These are phyloP conservation scores for Lindbergichthys nudifrons DNA, from an alignment of 2,797 vertebrate genomes.

Conservation along the genomic window DNA sequence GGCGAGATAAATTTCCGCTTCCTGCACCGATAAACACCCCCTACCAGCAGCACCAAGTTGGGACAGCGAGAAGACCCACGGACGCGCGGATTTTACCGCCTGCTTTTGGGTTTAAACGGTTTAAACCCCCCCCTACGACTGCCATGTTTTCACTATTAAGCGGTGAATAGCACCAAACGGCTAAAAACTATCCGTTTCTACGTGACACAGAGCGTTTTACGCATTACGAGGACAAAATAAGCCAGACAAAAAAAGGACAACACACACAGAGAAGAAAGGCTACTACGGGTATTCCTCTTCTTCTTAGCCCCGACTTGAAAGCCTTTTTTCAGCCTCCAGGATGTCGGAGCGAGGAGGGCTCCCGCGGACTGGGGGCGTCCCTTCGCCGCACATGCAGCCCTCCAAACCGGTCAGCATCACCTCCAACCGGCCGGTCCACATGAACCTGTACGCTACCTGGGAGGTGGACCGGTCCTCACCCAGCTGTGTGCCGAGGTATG, in stretches of 20 bases:
- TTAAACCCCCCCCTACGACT: neutral
- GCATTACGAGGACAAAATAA: neutral
- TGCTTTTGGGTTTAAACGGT: slow-evolving; percentile 21
- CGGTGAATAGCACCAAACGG: slow-evolving; percentile 37
- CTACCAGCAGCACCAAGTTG: slow-evolving; percentile 19
- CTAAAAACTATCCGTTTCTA: slow-evolving; percentile 39
- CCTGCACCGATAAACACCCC: slow-evolving; percentile 74
- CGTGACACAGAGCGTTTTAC: slow-evolving; percentile 19
- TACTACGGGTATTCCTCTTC: slow-evolving; percentile 29
- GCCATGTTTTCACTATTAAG: slow-evolving; percentile 42
- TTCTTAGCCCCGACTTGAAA: slow-evolving; percentile 30
- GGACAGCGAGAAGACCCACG: neutral
- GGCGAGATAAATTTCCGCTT: slow-evolving; percentile 84
- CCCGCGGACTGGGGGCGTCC: slow-evolving; percentile 86
- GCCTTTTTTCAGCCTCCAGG: slow-evolving; percentile 68
- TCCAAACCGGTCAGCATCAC: slow-evolving; percentile 86
- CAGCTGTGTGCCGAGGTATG: slow-evolving; percentile 94
- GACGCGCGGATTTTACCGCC: slow-evolving; percentile 24
- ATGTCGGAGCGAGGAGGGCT: slow-evolving; percentile 89
- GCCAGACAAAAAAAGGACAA: neutral
- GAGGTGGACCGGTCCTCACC: slow-evolving; percentile 94
- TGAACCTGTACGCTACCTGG: slow-evolving; percentile 96
- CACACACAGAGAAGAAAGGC: slow-evolving; percentile 11
- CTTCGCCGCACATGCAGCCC: slow-evolving; percentile 86
- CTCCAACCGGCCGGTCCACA: slow-evolving; percentile 91